Evolutionary conservation across 2,888 invertebrate species (phyloP).

Genomic region (Drosophila fungiperda): DNA sequence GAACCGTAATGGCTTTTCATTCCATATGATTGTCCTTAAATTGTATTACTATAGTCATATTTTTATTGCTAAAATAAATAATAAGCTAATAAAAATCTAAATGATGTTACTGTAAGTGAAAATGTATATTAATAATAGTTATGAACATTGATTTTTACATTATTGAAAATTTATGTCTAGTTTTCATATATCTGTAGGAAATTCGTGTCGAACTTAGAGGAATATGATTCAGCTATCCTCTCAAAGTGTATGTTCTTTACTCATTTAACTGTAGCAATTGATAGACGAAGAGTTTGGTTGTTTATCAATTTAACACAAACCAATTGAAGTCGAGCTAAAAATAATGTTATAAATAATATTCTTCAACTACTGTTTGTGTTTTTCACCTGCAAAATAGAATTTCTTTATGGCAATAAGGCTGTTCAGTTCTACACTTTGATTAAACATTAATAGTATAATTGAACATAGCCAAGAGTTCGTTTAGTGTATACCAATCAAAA

Average conservation of each 20-base stretch:
- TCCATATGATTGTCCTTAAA: not conserved
- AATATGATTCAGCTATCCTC: conserved; percentile 10
- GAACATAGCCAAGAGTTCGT: conserved; percentile 1
- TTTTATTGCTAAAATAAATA: not conserved
- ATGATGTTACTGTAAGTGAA: not conserved
- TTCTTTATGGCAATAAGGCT: conserved; percentile 13
- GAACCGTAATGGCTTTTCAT: not conserved
- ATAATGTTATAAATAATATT: conserved; percentile 55
- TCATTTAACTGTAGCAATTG: conserved; percentile 10
- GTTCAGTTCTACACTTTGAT: conserved; percentile 15
- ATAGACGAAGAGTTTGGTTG: conserved; percentile 25
- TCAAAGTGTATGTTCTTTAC: conserved; percentile 5
- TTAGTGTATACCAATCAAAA: conserved; percentile 32
- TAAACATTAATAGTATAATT: not conserved
- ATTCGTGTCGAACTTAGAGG: not conserved
- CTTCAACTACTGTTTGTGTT: conserved; percentile 22
- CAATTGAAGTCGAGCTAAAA: conserved; percentile 51
- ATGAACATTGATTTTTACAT: not conserved
- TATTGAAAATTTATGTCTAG: not conserved
- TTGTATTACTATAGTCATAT: not conserved
- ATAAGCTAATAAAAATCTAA: not conserved
- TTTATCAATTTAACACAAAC: conserved; percentile 23
- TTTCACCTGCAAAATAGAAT: conserved; percentile 24
- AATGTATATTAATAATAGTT: not conserved
- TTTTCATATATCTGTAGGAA: not conserved